Base-by-base conservation (phyloP, 2,888 invertebrate genomes). In the Melinopterus prodromus region DNA sequence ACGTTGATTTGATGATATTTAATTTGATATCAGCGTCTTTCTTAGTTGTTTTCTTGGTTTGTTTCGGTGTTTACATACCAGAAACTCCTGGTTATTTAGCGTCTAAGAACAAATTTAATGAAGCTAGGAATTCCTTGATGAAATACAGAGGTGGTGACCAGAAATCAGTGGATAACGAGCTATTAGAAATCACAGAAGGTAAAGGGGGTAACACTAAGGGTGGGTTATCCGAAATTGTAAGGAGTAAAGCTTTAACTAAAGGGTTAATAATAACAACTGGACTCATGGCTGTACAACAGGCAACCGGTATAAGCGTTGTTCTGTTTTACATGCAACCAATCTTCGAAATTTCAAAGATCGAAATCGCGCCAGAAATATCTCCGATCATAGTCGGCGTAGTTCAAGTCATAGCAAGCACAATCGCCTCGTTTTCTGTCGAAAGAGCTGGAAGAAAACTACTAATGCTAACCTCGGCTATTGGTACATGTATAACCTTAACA, bases 241-340 rank as follows among this genome's bases (percentile, higher is more conserved):
- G 91, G 84, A 92, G 93, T 0, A 92, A 93, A 80, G 92, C 94
- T n/a, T 93, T 96, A 87, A 93, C 94, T 82, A 94, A 93, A 86
- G 96, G 96, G 0, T 91, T 96, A 86, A 91, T 95, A 84, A 92
- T 95, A 75, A 94, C 94, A 0, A 93, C 93, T 84, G 78, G 81
- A 6, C 38, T 82, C 9, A 78, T 82, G 77, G 16, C 69, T 82
- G 95, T 96, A 90, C 97, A 98, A 86, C 97, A 97, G 88, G 90
- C 96, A 82, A 93, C 93, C 0, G 96, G 96, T 1, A 95, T 96
- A 86, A 95, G 96, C 88, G 94, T 95, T 0, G 94, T 96, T 0
- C 91, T 96, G 2, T 95, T 96, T 89, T 96, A 95, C 88, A 93
- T 95, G 85, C 93, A 94, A 83, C 90, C 89, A 53, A 95, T 96